A percentile compares a stretch with the other conserved stretches of the same genome.
Evolutionary conservation across 2,113 vertebrate species (phyloP).

Genomic region (Laterallus jamaicensis): DNA sequence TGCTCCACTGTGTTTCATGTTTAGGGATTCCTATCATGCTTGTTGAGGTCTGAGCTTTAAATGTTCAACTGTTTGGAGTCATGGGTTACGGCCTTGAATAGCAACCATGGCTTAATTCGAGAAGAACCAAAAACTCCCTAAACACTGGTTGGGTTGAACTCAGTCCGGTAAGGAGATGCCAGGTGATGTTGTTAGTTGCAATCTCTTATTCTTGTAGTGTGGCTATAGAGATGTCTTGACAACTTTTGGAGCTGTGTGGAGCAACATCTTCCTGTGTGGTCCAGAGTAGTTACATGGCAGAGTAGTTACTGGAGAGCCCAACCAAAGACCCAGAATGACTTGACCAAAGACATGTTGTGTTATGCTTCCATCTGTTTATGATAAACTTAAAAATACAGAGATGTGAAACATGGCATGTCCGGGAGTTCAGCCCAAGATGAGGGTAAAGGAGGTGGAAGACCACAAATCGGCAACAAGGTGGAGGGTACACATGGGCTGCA

Average conservation of each 20-base stretch:
- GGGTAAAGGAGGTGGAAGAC: not conserved
- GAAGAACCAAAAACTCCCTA: not conserved
- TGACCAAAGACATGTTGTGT: not conserved
- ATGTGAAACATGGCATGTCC: not conserved
- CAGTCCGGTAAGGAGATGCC: not conserved
- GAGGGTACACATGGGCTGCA: not conserved
- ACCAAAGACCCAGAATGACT: not conserved
- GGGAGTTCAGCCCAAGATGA: not conserved
- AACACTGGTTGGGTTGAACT: not conserved
- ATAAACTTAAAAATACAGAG: not conserved
- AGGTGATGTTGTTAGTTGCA: not conserved
- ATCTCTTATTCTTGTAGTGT: not conserved
- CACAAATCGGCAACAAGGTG: not conserved
- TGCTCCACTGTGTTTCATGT: not conserved
- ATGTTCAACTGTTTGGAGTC: not conserved
- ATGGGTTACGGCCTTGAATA: not conserved
- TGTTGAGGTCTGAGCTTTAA: not conserved
- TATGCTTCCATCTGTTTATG: not conserved
- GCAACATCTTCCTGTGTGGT: not conserved
- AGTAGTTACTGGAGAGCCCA: not conserved
- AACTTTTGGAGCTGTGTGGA: not conserved
- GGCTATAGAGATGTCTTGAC: not conserved
- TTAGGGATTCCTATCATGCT: conserved; percentile 16
- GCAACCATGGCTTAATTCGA: not conserved
- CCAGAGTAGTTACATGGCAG: not conserved